Evolutionary conservation across 2,113 vertebrate genomes (phyloP).

Genomic region (Calonectris borealis): DNA sequence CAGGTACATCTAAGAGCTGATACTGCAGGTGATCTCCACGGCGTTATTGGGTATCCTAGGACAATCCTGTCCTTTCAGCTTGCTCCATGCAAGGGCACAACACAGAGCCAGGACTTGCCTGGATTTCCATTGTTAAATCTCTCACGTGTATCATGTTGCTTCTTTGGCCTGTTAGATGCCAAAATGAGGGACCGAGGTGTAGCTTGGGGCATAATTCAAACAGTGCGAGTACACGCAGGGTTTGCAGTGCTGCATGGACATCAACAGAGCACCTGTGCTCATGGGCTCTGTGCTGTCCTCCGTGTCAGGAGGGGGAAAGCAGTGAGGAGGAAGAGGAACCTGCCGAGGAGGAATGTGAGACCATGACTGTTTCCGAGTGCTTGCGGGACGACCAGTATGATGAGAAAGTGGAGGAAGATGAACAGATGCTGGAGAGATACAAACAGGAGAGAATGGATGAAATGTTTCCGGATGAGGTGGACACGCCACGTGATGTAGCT

Average conservation of each 20-base stretch:
- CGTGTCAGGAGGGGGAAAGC: slow-evolving; percentile 60
- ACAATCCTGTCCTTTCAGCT: not conserved
- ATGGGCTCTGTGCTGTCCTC: not conserved
- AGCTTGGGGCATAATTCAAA: not conserved
- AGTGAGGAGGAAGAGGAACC: slow-evolving; percentile 60
- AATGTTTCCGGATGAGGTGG: slow-evolving; percentile 96
- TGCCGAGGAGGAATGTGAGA: slow-evolving; percentile 82
- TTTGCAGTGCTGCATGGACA: not conserved
- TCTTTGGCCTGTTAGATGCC: not conserved
- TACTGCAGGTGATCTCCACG: not conserved
- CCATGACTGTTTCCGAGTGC: slow-evolving; percentile 75
- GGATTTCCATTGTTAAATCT: not conserved
- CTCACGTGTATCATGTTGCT: rapidly evolving
- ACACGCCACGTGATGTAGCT: slow-evolving; percentile 84
- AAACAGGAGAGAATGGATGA: slow-evolving; percentile 89
- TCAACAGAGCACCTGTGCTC: not conserved
- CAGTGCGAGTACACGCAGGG: rapidly evolving
- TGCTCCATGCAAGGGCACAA: not conserved
- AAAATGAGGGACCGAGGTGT: not conserved
- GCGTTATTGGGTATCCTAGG: rapidly evolving
- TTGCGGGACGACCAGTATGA: slow-evolving; percentile 85
- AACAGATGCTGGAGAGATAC: slow-evolving; percentile 86
- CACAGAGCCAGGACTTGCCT: not conserved
- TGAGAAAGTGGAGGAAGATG: slow-evolving; percentile 84
- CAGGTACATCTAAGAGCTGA: slow-evolving; percentile 71